Percentiles rank a stretch among this genome's conserved stretches.
phyloP scores from a whole-genome alignment of 2,888 invertebrate species.

The Phyllotreta striolata region DNA sequence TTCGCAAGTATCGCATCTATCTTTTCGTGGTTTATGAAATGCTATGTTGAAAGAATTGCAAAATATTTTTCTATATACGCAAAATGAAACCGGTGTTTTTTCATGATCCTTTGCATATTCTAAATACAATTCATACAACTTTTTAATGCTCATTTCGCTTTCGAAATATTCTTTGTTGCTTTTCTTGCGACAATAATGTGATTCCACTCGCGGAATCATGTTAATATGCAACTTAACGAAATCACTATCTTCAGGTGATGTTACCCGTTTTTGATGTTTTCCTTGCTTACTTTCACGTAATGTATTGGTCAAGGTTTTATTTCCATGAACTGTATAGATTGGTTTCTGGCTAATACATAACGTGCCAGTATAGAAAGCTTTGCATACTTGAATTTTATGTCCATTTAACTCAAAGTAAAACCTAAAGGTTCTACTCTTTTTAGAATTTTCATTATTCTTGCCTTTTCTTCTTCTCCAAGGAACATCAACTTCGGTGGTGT shows the following conservation, averaged over 20 bases:
- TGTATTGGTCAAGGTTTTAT: conserved; percentile 24
- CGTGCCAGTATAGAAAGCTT: conserved; percentile 24
- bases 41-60: no score
- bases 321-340: conserved; percentile 30
- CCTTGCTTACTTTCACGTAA: conserved; percentile 17
- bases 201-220: conserved; percentile 30
- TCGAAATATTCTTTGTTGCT: conserved; percentile 13
- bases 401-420: conserved; percentile 17
- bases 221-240: conserved; percentile 29
- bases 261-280: conserved; percentile 29
- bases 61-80: no score
- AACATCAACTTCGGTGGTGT: conserved; percentile 18
- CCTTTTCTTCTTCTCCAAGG: conserved; percentile 26
- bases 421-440: conserved; percentile 25
- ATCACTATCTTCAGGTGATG: conserved; percentile 21
- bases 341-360: conserved; percentile 33
- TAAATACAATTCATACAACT: conserved; percentile 30
- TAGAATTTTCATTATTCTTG: conserved; percentile 28
- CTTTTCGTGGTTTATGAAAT: no score
- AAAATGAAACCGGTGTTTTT: no score
- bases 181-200: conserved; percentile 27
- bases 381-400: conserved; percentile 15
- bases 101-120: no score
- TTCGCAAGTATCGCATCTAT: conserved; percentile 31
- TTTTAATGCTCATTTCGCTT: conserved; percentile 1